A percentile compares a stretch with the other conserved stretches of the same genome.
Evolutionary conservation across 2,797 vertebrate genomes (phyloP).

Genomic region (Cirrhinus mrigala): DNA sequence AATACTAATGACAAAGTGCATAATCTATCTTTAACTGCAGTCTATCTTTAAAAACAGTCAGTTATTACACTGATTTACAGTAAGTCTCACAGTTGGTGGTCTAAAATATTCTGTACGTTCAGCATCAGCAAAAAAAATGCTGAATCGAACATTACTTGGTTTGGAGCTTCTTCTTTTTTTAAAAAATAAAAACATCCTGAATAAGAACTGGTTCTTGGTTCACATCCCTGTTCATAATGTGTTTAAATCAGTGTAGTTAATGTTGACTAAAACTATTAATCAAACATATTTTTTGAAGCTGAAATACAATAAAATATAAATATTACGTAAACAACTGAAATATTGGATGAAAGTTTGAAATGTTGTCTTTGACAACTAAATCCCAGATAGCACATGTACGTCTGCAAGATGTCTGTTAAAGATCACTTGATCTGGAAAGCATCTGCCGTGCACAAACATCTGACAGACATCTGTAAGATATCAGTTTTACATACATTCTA

Average conservation of each 20-base stretch:
- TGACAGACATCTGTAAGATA: too few species aligned
- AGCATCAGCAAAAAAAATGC: not conserved
- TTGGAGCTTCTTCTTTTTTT: too few species aligned
- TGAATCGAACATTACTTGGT: too few species aligned
- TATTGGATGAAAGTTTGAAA: not conserved
- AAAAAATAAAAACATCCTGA: not conserved
- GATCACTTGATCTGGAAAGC: too few species aligned
- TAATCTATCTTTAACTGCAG: not conserved
- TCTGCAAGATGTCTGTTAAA: too few species aligned
- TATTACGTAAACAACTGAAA: not conserved
- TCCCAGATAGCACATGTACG: too few species aligned
- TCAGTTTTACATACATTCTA: too few species aligned
- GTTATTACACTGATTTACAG: not conserved
- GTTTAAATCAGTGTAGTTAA: too few species aligned
- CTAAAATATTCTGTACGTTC: not conserved
- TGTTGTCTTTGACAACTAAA: not conserved
- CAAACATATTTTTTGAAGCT: not conserved
- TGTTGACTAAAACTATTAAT: not conserved
- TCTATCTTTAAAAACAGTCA: not conserved
- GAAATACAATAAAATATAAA: not conserved
- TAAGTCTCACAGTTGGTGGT: not conserved
- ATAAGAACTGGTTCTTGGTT: not conserved
- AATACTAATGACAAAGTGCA: not conserved
- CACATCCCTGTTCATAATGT: too few species aligned
- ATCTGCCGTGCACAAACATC: too few species aligned